Conservation (phyloP, 2,888 invertebrate genomes). For the Thereva unica region DNA sequence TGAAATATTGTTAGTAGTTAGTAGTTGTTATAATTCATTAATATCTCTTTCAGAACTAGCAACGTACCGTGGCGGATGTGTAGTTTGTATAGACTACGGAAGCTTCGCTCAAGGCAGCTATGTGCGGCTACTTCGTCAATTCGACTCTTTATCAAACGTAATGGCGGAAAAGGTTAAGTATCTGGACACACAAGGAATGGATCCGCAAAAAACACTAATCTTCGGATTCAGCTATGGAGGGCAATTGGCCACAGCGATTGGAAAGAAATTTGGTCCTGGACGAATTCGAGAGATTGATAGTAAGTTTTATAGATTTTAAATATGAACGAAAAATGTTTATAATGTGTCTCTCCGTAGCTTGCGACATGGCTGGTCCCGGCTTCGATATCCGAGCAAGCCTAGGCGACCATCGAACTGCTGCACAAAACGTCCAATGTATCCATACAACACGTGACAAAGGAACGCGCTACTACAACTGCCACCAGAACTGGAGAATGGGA, state of each 20-base stretch:
- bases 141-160: constrained; percentile 47
- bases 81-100: constrained; percentile 55
- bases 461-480: constrained; percentile 51
- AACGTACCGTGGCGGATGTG: constrained; percentile 53
- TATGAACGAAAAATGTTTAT: background rate
- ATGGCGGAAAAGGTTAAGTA: constrained; percentile 47
- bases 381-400: constrained; percentile 49
- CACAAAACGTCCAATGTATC: constrained; percentile 54
- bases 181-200: constrained; percentile 49
- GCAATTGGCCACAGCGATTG: constrained; percentile 52
- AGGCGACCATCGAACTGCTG: constrained; percentile 50
- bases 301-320: constrained; percentile 42
- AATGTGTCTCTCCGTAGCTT: constrained; percentile 46
- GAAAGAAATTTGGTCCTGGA: constrained; percentile 46
- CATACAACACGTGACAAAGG: constrained; percentile 55
- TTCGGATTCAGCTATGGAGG: constrained; percentile 58
- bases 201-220: constrained; percentile 49
- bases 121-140: constrained; percentile 50
- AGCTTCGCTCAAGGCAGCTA: constrained; percentile 50
- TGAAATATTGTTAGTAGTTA: background rate
- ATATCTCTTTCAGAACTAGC: constrained; percentile 49
- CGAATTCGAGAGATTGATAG: constrained; percentile 53
- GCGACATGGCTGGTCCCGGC: constrained; percentile 57
- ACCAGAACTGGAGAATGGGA: constrained; percentile 55
- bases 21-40: background rate